These are phyloP conservation scores for Phylloscopus collybita DNA, from an alignment of 2,797 vertebrate species.

Conservation along the genomic window DNA sequence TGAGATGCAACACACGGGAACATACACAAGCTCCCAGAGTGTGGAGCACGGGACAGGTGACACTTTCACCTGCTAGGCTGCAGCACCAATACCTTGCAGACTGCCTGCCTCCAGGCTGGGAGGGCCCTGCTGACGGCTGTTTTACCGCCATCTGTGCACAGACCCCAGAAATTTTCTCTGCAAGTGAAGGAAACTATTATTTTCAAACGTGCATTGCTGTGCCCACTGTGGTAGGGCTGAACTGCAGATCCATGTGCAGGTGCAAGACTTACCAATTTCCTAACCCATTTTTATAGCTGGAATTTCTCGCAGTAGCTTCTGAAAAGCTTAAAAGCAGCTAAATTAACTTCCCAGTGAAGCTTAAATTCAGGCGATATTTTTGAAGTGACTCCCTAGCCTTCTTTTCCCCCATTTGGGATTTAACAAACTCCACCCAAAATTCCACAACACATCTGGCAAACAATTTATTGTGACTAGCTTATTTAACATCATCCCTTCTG, in stretches of 20 bases:
- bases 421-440: neutral
- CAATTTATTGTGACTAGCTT: neutral
- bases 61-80: neutral
- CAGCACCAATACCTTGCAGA: neutral
- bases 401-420: neutral
- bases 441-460: neutral
- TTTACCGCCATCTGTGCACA: neutral
- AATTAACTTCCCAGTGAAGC: neutral
- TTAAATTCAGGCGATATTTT: neutral
- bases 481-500: neutral
- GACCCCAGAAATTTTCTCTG: neutral
- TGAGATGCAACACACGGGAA: neutral
- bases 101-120: neutral
- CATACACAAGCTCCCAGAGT: neutral
- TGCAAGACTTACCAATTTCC: neutral
- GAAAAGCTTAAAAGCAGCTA: neutral
- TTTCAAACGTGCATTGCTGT: neutral
- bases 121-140: rapidly evolving
- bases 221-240: neutral
- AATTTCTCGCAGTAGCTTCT: neutral
- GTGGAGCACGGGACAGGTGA: neutral
- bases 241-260: neutral
- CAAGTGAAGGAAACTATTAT: neutral
- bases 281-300: neutral
- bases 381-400: neutral